These are phyloP conservation scores for Aspidapion aeneum DNA, from an alignment of 2,888 invertebrate species.

Conservation along the genomic window DNA sequence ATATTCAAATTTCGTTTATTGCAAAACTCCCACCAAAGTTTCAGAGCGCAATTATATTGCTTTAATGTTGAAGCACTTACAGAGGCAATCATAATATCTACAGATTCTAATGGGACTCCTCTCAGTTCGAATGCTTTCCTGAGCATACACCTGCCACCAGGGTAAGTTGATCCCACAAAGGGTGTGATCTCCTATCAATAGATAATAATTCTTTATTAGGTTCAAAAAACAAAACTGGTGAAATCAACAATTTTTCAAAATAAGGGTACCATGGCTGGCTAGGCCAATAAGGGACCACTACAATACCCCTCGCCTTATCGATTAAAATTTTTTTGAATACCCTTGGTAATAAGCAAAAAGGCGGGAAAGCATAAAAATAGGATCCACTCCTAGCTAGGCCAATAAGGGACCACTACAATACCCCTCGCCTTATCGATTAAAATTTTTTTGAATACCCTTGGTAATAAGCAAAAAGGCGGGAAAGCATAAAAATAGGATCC, in stretches of 20 bases:
- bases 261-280: slow-evolving; percentile 20
- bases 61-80: slow-evolving; percentile 28
- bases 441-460: too few relatives aligned
- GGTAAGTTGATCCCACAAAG: slow-evolving; percentile 27
- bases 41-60: slow-evolving; percentile 29
- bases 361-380: too few relatives aligned
- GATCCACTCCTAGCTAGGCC: slow-evolving; percentile 14
- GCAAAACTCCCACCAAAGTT: slow-evolving; percentile 30
- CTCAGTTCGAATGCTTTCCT: slow-evolving; percentile 24
- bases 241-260: slow-evolving; percentile 7
- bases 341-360: too few relatives aligned
- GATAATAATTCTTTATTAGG: slow-evolving; percentile 23
- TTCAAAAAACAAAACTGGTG: background rate
- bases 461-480: too few relatives aligned
- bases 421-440: too few relatives aligned
- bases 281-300: slow-evolving; percentile 20
- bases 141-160: slow-evolving; percentile 35
- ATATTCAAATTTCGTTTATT: background rate
- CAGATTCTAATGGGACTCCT: slow-evolving; percentile 22
- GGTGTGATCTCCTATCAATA: slow-evolving; percentile 30
- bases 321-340: slow-evolving; percentile 16
- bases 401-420: slow-evolving; percentile 27
- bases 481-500: too few relatives aligned
- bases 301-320: slow-evolving; percentile 19
- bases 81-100: slow-evolving; percentile 24